phyloP scores from a whole-genome alignment of 2,797 vertebrate species.

The Enteromius paludinosus region DNA sequence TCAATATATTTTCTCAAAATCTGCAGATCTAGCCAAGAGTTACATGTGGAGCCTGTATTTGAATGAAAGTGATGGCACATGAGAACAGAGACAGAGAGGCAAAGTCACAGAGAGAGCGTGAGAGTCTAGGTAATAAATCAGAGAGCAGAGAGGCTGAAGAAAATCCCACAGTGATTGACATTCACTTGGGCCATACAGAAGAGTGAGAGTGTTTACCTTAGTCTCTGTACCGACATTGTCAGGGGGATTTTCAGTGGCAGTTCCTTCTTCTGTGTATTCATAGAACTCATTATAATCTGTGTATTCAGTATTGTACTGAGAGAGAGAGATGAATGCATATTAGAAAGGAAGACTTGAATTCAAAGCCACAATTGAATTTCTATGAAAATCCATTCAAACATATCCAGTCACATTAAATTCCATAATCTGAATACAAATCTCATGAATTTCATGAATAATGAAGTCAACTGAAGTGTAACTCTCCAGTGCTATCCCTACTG shows the following conservation, averaged over 20 bases:
- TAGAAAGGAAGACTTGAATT: conserved; percentile 64
- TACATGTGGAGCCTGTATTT: not conserved
- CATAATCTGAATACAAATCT: not conserved
- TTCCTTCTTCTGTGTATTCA: conserved; percentile 90
- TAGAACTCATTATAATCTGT: conserved; percentile 86
- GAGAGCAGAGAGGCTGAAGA: conserved; percentile 19
- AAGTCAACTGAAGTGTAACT: not conserved
- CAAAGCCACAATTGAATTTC: not conserved
- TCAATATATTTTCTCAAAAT: not conserved
- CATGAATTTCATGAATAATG: not conserved
- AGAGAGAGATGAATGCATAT: conserved; percentile 71
- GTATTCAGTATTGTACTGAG: conserved; percentile 90
- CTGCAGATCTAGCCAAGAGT: not conserved
- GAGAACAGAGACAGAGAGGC: not conserved
- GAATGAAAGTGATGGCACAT: not conserved
- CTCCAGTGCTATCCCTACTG: not conserved
- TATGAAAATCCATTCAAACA: not conserved
- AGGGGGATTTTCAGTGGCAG: conserved; percentile 82
- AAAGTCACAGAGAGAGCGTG: not conserved
- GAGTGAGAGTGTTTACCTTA: conserved; percentile 82
- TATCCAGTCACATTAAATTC: not conserved
- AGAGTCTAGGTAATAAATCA: not conserved
- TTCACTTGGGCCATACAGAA: conserved; percentile 31
- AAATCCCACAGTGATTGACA: conserved; percentile 9
- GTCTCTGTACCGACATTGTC: conserved; percentile 81